Evolutionary conservation across 2,888 invertebrate species (phyloP).

Genomic region (Pogonocherus hispidulus): DNA sequence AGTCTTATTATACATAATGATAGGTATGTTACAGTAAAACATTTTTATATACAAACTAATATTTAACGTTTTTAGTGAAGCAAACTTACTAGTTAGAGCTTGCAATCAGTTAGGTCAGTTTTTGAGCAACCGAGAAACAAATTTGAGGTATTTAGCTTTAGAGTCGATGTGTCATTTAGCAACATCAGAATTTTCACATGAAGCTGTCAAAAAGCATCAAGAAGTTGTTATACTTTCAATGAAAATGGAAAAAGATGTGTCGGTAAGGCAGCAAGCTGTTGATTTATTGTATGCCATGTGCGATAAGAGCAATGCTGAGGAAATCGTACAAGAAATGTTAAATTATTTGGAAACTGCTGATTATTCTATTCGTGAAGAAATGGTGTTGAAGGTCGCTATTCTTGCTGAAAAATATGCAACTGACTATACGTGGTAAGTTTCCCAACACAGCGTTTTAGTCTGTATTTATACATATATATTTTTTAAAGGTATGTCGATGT

Average conservation of each 20-base stretch:
- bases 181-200: conserved; percentile 99
- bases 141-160: conserved; percentile 95
- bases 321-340: conserved; percentile 99
- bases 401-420: conserved; percentile 99
- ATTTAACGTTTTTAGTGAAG: conserved; percentile 76
- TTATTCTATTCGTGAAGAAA: conserved; percentile 99
- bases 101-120: conserved; percentile 99
- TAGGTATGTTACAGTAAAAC: conserved; percentile 67
- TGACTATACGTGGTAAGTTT: conserved; percentile 95
- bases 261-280: conserved; percentile 97
- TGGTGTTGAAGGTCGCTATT: conserved; percentile 99
- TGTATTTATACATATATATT: background rate
- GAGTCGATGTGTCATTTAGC: conserved; percentile 99
- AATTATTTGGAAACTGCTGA: conserved; percentile 99
- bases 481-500: conserved; percentile 85
- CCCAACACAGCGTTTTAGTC: conserved; percentile 47
- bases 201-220: conserved; percentile 99
- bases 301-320: conserved; percentile 98
- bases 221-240: conserved; percentile 99
- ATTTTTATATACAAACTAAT: background rate
- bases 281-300: conserved; percentile 99
- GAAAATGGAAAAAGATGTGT: conserved; percentile 99
- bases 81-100: conserved; percentile 95
- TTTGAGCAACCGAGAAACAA: conserved; percentile 96
- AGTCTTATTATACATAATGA: conserved; percentile 99